Base-by-base conservation (phyloP, 2,888 invertebrate genomes). In the Thera obeliscata region DNA sequence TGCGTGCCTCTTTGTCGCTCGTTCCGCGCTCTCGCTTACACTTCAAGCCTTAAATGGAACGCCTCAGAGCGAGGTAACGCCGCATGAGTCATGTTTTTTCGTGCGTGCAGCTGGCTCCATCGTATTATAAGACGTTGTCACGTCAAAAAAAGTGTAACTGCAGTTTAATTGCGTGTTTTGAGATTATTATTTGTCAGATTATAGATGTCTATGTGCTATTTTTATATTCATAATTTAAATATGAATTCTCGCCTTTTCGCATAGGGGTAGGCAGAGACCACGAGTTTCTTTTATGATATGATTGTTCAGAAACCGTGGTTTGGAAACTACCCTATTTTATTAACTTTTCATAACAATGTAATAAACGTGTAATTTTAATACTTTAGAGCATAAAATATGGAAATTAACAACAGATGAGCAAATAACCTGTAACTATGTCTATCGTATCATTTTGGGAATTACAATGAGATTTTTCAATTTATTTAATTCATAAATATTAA, bases 391-490 rank as follows among this genome's bases (percentile, higher is more conserved):
- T 41, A 41, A 7, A 5, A 41, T 2, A 7, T 41, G 41, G 41
- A 41, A 5, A 7, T 7, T 46, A 46, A 46, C 5, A 9, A 9
- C 43, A 7, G 43, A 46, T 46, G 43, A 46, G 43, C 43, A 33
- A 50, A 33, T 52, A 33, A 50, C 50, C 4, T 64, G 41, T 41
- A 41, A 41, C 52, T 38, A 63, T 69, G 70, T 69, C 67, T 66
- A 61, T 63, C 72, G 73, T 67, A 74, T 60, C 74, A 74, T 71
- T 70, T 71, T 64, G 68, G 62, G 59, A 64, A 74, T 67, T 74
- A 74, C 38, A 76, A 67, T 80, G 78, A 84, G 78, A 80, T 78
- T 79, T 76, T 76, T 75, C 76, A 81, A 78, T 84, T 81, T 82
- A 81, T 79, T 81, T 73, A 69, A 72, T 56, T 69, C 64, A 74